phyloP scores from a whole-genome alignment of 2,797 vertebrate genomes.

The Notamacropus eugenii region DNA sequence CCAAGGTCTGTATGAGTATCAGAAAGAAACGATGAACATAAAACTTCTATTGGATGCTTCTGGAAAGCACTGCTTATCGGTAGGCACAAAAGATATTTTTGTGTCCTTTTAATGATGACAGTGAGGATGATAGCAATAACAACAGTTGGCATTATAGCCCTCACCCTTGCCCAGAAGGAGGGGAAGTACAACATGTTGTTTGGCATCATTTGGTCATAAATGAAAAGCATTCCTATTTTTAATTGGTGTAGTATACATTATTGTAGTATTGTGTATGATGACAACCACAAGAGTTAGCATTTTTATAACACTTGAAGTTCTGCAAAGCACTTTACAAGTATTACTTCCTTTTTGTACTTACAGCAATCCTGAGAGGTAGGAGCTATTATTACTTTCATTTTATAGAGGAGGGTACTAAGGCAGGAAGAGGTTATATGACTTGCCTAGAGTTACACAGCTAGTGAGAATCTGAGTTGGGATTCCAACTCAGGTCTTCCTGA shows the following conservation, averaged over 20 bases:
- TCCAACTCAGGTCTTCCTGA: not conserved
- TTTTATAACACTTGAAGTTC: not conserved
- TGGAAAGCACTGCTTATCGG: not conserved
- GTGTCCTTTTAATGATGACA: not conserved
- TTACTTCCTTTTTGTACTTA: not conserved
- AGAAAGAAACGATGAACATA: not conserved
- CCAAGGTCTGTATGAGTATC: not conserved
- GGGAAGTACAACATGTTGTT: not conserved
- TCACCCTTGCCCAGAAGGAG: not conserved
- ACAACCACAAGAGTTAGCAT: not conserved
- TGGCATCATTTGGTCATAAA: not conserved
- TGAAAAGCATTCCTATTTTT: not conserved
- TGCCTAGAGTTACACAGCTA: not conserved
- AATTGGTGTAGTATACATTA: not conserved
- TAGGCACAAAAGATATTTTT: not conserved
- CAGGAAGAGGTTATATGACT: not conserved
- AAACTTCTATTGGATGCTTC: not conserved
- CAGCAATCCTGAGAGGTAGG: not conserved
- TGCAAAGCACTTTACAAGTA: not conserved
- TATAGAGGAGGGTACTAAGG: not conserved
- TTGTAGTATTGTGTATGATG: not conserved
- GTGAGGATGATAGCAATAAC: not conserved
- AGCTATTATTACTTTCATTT: not conserved
- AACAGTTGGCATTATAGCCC: not conserved
- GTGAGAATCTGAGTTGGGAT: not conserved